phyloP scores from a whole-genome alignment of 1,140 invertebrate species.

The Hesperophylax magnus region DNA sequence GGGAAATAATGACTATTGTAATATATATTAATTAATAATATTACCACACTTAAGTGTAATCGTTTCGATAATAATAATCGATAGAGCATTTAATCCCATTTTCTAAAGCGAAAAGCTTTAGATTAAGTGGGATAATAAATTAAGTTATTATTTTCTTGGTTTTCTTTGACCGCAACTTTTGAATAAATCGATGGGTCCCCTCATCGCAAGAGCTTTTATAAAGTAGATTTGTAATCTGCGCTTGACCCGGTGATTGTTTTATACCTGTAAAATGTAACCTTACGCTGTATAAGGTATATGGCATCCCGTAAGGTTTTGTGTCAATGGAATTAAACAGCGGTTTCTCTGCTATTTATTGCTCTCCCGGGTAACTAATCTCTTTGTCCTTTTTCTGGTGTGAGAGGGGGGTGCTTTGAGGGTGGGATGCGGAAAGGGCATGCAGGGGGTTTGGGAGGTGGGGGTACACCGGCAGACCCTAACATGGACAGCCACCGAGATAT shows the following conservation, averaged over 20 bases:
- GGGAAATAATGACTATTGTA: too few relatives aligned
- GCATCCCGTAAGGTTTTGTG: conserved; percentile 19
- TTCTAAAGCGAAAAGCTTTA: too few relatives aligned
- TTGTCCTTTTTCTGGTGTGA: conserved; percentile 25
- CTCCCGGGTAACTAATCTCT: conserved; percentile 35
- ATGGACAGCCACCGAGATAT: conserved; percentile 4
- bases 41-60: too few relatives aligned
- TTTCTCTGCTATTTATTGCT: conserved; percentile 34
- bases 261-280: conserved; percentile 23
- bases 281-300: too few relatives aligned
- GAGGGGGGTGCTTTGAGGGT: not conserved
- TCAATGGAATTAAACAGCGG: conserved; percentile 38
- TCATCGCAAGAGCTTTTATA: not conserved
- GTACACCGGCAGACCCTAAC: not conserved
- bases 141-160: too few relatives aligned
- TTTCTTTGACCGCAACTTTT: not conserved
- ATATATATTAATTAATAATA: too few relatives aligned
- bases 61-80: too few relatives aligned
- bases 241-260: not conserved
- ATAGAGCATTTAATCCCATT: too few relatives aligned
- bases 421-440: not conserved
- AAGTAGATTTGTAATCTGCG: not conserved
- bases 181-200: not conserved
- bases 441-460: not conserved
- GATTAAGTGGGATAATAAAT: too few relatives aligned